Evolutionary conservation across 2,797 vertebrate species (phyloP).

Genomic region (Urophycis tenuis): DNA sequence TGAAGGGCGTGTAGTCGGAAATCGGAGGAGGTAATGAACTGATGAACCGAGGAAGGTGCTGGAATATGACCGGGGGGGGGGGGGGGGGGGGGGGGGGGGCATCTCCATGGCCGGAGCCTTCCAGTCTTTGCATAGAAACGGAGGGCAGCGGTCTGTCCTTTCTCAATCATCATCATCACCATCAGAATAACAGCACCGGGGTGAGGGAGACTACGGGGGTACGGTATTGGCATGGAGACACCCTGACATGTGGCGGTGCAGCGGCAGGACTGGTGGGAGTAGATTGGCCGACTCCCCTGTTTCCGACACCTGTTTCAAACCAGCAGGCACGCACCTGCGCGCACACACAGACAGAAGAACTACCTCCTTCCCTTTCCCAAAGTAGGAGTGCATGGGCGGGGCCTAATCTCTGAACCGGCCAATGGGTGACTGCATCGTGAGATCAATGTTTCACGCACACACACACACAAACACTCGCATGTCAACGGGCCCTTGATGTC

Average conservation of each 20-base stretch:
- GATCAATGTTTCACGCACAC: constrained; percentile 40
- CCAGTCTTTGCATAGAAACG: background rate
- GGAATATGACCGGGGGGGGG: background rate
- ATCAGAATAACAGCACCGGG: background rate
- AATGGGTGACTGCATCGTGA: constrained; percentile 1
- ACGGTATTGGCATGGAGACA: background rate
- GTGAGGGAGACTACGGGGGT: background rate
- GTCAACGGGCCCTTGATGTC: constrained; percentile 39
- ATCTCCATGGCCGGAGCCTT: background rate
- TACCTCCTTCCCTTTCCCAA: background rate
- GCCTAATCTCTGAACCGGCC: background rate
- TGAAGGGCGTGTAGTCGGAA: background rate
- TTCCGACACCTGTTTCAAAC: background rate
- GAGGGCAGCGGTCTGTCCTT: background rate
- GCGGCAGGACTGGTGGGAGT: background rate
- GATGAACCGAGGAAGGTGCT: background rate
- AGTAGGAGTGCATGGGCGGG: background rate
- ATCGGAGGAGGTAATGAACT: no score
- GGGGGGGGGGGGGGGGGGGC: no score
- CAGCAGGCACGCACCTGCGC: background rate
- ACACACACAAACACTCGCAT: constrained; percentile 44
- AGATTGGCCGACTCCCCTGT: background rate
- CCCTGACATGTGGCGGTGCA: background rate
- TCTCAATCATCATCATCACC: background rate
- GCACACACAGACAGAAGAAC: background rate